Conservation (phyloP, 35 echinoderm and acorn worm species). For the Apostichopus parvimensis region DNA sequence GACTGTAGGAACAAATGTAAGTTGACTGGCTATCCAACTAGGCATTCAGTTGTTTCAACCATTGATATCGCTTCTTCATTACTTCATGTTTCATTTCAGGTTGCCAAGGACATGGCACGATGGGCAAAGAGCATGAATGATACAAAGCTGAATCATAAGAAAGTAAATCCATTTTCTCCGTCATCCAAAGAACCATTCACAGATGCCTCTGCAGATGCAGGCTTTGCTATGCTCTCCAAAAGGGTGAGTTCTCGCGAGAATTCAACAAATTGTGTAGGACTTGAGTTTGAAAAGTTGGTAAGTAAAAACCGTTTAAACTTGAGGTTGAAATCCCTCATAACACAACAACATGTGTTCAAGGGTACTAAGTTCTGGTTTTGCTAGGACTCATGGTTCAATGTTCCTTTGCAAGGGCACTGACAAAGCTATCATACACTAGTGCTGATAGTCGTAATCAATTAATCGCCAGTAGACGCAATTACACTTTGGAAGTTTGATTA, state of each 20-base stretch:
- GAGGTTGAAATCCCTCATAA: no score
- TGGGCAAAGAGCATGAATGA: constrained; percentile 95
- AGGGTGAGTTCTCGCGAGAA: constrained; percentile 49
- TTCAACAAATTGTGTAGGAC: no score
- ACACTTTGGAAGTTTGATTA: no score
- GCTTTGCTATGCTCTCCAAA: constrained; percentile 91
- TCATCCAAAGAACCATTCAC: constrained; percentile 25
- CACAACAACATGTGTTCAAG: no score
- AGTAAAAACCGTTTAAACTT: no score
- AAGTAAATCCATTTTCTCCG: background rate
- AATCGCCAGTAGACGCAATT: no score
- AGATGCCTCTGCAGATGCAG: constrained; percentile 86
- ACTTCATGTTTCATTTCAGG: constrained; percentile 32
- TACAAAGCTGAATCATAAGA: constrained; percentile 62
- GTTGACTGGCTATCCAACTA: background rate
- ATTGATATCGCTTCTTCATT: no score
- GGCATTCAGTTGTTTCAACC: background rate
- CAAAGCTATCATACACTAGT: no score
- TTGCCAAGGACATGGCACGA: constrained; percentile 95
- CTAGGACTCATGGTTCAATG: background rate
- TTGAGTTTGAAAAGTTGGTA: no score
- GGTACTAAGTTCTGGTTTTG: no score
- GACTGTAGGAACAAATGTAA: background rate
- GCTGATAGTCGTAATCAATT: no score
- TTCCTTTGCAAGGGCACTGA: background rate